Base-by-base conservation (phyloP, 2,888 invertebrate genomes). In the Disparrhopalites patrizii region DNA sequence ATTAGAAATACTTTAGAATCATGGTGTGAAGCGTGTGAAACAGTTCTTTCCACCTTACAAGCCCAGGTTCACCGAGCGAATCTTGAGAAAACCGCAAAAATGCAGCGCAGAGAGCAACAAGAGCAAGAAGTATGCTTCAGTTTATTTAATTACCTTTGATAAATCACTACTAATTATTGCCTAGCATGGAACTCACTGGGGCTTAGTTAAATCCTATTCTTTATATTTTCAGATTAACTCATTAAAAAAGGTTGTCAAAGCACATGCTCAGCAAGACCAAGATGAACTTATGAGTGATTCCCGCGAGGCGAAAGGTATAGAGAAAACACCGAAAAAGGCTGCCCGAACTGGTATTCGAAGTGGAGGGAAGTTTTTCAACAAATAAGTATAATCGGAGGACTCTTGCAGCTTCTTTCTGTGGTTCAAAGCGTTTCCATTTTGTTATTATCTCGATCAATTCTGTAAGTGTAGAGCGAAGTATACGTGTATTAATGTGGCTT, bases 21-120 rank as follows among this genome's bases (percentile, higher is more conserved):
- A 73, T 93, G 95, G 96, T 93, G 93, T 78, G 86, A 89, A 70
- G 85, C 90, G 1, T 97, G 95, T 78, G 93, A 95, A 78, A 86
- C 88, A 2, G 91, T 96, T 27, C 84, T 96, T 65, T 86, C 85
- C 69, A 93, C 92, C 73, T 92, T 97, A 8, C 94, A 95, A 77
- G 85, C 87, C 62, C 95, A 96, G 81, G 93, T 96, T 72, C 85
- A 85, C 69, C 83, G 89, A 61, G 96, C 96, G 0, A 96, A 96
- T 79, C 79, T 83, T 8, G 89, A 91, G 76, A 95, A 95, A 78
- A 89, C 90, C 67, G 85, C 85, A 71, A 86, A 90, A 57, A 85
- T 89, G 31, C 85, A 87, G 76, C 88, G 92, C 74, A 90, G 90
- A 76, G 87, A 89, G 67, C 85, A 85, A 70, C 87, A 94, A 76